Base-by-base conservation (phyloP, 2,888 invertebrate genomes). In the Coleophora flavipennella region DNA sequence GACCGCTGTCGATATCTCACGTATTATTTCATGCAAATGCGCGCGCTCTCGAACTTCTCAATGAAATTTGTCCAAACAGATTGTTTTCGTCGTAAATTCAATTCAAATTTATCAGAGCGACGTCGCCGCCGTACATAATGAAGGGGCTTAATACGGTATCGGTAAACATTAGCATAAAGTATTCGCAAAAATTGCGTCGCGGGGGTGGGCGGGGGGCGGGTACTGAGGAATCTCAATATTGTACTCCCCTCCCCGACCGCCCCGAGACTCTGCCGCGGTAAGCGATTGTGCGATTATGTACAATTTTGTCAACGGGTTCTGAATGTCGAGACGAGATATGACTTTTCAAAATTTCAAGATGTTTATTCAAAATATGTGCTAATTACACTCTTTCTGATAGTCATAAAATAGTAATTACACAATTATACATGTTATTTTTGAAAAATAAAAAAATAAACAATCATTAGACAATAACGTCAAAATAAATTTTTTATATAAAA, bases 151-250 rank as follows among this genome's bases (percentile, higher is more conserved):
- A 62, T 62, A 57, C 62, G 58, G 62, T 64, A 67, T 70, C 60
- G 60, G 64, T 66, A 68, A 72, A 71, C 61, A 71, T 75, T 72
- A 67, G 66, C 68, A 72, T 73, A 67, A 72, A 69, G 69, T 66
- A 62, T 67, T 66, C 52, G 62, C 62, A 69, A 75, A 74, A 71
- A 73, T 73, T 70, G 67, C 67, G 62, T 62, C 55, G 59, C 51
- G 54, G 53, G 55, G 53, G 46, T 50, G 48, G 54, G 61, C 49
- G 53, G 56, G 44, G 48, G 54, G 61, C 49, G 53, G 56, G 44
- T n/a, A 26, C 35, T 42, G 55, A 48, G 61, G 63, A 64, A 67
- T 73, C 67, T 72, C 68, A 71, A 76, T 67, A 65, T 58, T 49
- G 31, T 41, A 40, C 43, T 45, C 52, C 53, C 37, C 39, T 37